These are phyloP conservation scores for Istiophorus platypterus DNA, from an alignment of 2,113 vertebrate genomes.

Conservation along the genomic window DNA sequence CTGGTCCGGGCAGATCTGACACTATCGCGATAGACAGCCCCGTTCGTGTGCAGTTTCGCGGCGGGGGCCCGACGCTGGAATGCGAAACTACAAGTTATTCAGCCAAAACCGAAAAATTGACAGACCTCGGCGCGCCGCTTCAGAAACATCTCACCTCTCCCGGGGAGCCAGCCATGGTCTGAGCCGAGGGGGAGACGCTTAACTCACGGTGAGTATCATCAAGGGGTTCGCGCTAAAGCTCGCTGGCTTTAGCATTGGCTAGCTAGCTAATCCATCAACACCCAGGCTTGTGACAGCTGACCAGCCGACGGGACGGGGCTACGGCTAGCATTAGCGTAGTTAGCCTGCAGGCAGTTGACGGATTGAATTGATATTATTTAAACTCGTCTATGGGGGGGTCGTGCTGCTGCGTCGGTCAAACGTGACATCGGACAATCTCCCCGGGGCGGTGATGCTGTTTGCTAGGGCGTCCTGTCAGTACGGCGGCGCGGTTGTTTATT, in stretches of 20 bases:
- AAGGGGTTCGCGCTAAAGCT: conserved; percentile 28
- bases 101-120: conserved; percentile 31
- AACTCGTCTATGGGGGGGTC: conserved; percentile 25
- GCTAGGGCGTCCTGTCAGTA: neutral
- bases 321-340: conserved; percentile 59
- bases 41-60: conserved; percentile 47
- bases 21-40: conserved; percentile 72
- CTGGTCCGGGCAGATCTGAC: conserved; percentile 64
- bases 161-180: conserved; percentile 34
- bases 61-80: conserved; percentile 73
- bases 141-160: neutral
- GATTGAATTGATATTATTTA: conserved; percentile 33
- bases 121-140: conserved; percentile 5
- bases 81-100: conserved; percentile 75
- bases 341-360: conserved; percentile 50
- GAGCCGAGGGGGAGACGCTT: conserved; percentile 36
- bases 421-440: neutral
- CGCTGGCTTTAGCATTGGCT: conserved; percentile 62
- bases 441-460: neutral
- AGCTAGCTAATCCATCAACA: conserved; percentile 77
- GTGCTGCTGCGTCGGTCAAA: neutral
- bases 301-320: conserved; percentile 46
- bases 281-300: conserved; percentile 76
- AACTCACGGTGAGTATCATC: conserved; percentile 65
- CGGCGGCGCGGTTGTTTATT: conserved; percentile 35